Evolutionary conservation across 2,113 vertebrate genomes (phyloP).

Genomic region (Conger conger): DNA sequence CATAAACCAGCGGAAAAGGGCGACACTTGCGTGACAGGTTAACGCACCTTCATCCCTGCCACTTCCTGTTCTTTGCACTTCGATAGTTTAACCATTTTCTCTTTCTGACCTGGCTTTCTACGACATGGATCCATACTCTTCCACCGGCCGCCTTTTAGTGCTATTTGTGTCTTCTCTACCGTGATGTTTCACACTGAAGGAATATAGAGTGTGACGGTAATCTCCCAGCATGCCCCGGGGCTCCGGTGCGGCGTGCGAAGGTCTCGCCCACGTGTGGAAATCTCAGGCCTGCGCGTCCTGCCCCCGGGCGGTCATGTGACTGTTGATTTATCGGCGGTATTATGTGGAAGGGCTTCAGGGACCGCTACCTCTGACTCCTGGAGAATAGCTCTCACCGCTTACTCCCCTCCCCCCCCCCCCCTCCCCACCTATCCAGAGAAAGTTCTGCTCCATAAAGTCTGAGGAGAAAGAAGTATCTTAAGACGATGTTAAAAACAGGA

Average conservation of each 20-base stretch:
- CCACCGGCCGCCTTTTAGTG: background rate
- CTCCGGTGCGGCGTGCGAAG: background rate
- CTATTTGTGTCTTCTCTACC: background rate
- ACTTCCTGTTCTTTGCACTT: slow-evolving; percentile 22
- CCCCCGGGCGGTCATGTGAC: background rate
- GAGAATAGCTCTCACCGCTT: background rate
- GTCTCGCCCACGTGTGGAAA: background rate
- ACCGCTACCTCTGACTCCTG: background rate
- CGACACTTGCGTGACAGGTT: too few relatives aligned
- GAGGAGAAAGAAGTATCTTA: background rate
- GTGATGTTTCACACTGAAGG: background rate
- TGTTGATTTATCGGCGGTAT: background rate
- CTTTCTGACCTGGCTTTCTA: background rate
- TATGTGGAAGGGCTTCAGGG: background rate
- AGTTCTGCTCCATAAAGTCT: background rate
- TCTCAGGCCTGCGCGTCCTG: background rate
- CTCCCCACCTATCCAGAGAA: background rate
- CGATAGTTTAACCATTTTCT: too few relatives aligned
- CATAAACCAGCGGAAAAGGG: too few relatives aligned
- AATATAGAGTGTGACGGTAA: background rate
- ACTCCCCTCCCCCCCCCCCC: background rate
- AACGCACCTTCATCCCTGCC: too few relatives aligned
- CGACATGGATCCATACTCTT: background rate
- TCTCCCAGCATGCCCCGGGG: slow-evolving; percentile 5
- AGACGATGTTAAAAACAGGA: background rate